These are phyloP conservation scores for Gallinago media DNA, from an alignment of 2,113 vertebrate genomes.

Conservation along the genomic window DNA sequence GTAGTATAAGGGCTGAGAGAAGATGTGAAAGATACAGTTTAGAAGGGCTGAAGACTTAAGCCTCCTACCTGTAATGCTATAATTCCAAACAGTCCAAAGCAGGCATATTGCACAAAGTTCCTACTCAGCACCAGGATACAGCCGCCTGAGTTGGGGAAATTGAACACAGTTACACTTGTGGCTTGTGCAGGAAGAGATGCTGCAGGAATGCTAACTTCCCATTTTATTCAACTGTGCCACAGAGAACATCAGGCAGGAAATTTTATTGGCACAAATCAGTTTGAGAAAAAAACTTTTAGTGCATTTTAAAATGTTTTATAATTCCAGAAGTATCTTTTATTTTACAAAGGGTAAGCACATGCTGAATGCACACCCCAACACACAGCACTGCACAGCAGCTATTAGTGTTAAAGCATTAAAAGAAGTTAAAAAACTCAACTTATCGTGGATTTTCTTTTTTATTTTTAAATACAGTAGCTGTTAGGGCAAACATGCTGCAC, in stretches of 20 bases:
- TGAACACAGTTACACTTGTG: background rate
- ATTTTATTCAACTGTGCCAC: background rate
- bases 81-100: conserved; percentile 95
- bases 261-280: background rate
- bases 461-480: background rate
- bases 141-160: conserved; percentile 81
- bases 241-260: background rate
- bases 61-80: conserved; percentile 92
- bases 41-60: conserved; percentile 26
- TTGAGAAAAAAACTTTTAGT: background rate
- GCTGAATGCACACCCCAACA: background rate
- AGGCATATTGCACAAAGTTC: conserved; percentile 97
- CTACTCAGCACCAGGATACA: conserved; percentile 95
- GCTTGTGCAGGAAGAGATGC: background rate
- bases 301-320: background rate
- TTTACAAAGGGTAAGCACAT: background rate
- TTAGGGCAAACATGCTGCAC: background rate
- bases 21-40: background rate
- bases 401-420: background rate
- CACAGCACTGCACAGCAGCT: background rate
- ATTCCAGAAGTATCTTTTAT: background rate
- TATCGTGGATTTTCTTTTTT: background rate
- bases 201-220: background rate
- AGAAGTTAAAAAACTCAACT: background rate
- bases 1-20: background rate